A percentile compares a stretch with the other conserved stretches of the same genome.
Evolutionary conservation across 2,797 vertebrate genomes (phyloP).

Genomic region (Sebastes itinus): DNA sequence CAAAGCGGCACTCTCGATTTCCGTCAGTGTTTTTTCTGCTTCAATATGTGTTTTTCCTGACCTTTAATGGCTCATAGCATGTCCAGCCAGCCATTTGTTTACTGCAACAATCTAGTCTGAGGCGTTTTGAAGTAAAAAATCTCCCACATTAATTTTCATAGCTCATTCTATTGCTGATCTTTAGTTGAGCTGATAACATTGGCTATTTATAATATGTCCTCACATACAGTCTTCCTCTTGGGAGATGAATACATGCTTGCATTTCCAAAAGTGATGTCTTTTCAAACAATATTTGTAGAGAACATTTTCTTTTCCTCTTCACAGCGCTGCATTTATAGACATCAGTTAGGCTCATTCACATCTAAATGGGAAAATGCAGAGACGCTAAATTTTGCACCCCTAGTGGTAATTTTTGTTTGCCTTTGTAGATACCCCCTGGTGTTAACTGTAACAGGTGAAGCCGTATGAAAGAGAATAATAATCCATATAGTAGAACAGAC

Average conservation of each 20-base stretch:
- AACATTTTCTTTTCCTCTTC: constrained; percentile 8
- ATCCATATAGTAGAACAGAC: not conserved
- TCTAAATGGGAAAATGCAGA: not conserved
- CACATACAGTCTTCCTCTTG: not conserved
- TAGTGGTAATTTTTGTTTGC: not conserved
- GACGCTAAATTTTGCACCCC: not conserved
- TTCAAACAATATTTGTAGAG: constrained; percentile 4
- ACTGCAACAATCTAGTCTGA: constrained; percentile 1
- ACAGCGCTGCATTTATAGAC: too few relatives aligned
- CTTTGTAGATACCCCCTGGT: not conserved
- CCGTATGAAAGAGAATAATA: not conserved
- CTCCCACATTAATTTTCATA: not conserved
- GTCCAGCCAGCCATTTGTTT: not conserved
- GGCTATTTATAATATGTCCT: constrained; percentile 14
- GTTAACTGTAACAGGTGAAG: not conserved
- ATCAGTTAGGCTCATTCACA: not conserved
- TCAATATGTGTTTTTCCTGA: not conserved
- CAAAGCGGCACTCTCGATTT: not conserved
- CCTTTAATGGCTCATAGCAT: not conserved
- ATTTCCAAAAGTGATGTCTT: constrained; percentile 8
- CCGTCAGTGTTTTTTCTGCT: not conserved
- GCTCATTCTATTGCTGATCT: not conserved
- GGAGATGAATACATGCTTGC: not conserved
- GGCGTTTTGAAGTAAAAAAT: not conserved
- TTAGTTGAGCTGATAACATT: not conserved